These are phyloP conservation scores for Cantharis rufa DNA, from an alignment of 2,888 invertebrate species.

Conservation along the genomic window DNA sequence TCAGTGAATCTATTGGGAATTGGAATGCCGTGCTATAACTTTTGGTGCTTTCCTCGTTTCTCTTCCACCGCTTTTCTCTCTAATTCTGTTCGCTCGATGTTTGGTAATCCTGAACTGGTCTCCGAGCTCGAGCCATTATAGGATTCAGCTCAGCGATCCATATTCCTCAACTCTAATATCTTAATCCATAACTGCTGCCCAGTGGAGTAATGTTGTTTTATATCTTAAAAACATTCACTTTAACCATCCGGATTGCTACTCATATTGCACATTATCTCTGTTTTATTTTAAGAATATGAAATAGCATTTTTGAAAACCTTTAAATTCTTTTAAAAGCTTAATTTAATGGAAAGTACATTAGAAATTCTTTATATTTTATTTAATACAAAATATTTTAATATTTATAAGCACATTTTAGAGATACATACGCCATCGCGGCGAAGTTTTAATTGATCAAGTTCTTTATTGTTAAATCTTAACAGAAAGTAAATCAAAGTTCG, in stretches of 20 bases:
- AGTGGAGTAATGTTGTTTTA: conserved; percentile 10
- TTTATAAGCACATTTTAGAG: neutral
- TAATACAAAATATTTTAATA: neutral
- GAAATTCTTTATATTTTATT: neutral
- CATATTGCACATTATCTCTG: conserved; percentile 21
- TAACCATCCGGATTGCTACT: conserved; percentile 11
- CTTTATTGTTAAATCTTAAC: conserved; percentile 17
- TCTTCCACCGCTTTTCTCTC: conserved; percentile 16
- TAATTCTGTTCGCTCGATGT: conserved; percentile 13
- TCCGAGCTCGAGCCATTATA: conserved; percentile 34
- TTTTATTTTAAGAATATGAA: conserved; percentile 25
- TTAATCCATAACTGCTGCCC: conserved; percentile 37
- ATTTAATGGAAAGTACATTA: conserved; percentile 1
- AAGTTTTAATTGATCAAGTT: conserved; percentile 21
- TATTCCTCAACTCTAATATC: conserved; percentile 41
- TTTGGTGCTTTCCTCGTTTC: conserved; percentile 14
- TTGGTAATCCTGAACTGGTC: conserved; percentile 27
- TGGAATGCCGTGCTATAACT: conserved; percentile 28
- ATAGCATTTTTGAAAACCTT: conserved; percentile 17
- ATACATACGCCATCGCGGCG: neutral
- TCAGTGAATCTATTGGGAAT: conserved; percentile 28
- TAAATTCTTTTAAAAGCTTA: conserved; percentile 6
- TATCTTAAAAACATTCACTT: neutral
- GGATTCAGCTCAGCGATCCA: conserved; percentile 39
- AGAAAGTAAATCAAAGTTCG: conserved; percentile 15